phyloP scores from a whole-genome alignment of 2,888 invertebrate species.

The Rhopalosiphum nymphaeae region DNA sequence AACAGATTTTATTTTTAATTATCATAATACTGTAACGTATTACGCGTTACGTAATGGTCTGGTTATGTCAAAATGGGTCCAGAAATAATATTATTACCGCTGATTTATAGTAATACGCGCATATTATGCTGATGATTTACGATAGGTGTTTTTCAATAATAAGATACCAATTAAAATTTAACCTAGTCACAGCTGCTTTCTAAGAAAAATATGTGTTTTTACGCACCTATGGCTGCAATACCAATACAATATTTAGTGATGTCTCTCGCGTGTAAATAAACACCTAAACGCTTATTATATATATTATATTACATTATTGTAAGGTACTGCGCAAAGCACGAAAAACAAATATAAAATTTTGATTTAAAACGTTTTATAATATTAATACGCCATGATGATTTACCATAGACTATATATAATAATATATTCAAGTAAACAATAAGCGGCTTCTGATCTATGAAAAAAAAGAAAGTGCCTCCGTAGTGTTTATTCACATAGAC shows the following conservation, averaged over 20 bases:
- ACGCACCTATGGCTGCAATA: too few species aligned
- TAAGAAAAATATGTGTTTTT: background rate
- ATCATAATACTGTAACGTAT: background rate
- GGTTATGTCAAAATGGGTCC: slow-evolving; percentile 48
- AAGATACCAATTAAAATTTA: slow-evolving; percentile 26
- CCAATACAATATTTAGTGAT: background rate
- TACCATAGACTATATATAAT: background rate
- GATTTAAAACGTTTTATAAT: background rate
- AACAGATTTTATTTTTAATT: slow-evolving; percentile 14
- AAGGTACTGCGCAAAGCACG: too few species aligned
- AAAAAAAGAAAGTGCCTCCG: slow-evolving; percentile 1
- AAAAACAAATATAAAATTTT: slow-evolving; percentile 21
- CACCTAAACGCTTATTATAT: background rate
- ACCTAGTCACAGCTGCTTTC: slow-evolving; percentile 25
- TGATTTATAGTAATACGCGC: background rate
- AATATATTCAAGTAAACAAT: background rate
- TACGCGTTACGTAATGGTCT: background rate
- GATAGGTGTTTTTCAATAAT: slow-evolving; percentile 36
- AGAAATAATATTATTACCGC: slow-evolving; percentile 3
- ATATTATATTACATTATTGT: background rate
- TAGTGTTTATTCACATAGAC: background rate
- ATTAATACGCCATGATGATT: background rate
- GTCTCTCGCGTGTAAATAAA: slow-evolving; percentile 7
- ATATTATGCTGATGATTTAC: background rate
- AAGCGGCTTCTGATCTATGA: slow-evolving; percentile 12